These are phyloP conservation scores for Epizoanthus stellaris DNA, from an alignment of 92 coral and sea anemone species.

Conservation along the genomic window DNA sequence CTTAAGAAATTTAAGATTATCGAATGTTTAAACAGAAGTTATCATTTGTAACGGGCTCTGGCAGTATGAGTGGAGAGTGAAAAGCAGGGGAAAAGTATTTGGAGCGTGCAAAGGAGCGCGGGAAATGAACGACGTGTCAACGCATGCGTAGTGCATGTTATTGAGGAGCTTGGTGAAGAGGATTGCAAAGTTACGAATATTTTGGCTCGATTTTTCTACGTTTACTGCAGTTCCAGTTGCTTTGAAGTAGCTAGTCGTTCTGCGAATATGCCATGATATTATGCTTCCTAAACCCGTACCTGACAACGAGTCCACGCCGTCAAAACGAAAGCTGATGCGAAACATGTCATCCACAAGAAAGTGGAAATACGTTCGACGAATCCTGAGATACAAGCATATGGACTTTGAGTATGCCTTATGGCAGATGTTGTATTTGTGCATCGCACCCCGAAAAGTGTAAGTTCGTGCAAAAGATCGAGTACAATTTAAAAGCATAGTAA, in stretches of 20 bases:
- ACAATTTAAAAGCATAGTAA: too few species aligned
- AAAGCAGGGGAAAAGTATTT: too few species aligned
- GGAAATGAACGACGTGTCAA: constrained; percentile 81
- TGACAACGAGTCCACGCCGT: constrained; percentile 77
- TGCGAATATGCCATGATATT: constrained; percentile 22
- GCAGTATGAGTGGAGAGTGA: too few species aligned
- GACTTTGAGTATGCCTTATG: constrained; percentile 99
- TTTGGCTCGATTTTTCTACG: not conserved
- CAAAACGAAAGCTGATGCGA: constrained; percentile 74
- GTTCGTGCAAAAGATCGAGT: constrained; percentile 27
- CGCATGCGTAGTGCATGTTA: constrained; percentile 76
- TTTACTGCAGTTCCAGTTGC: not conserved
- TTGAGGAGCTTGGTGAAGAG: not conserved
- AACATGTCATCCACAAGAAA: constrained; percentile 81
- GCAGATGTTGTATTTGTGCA: constrained; percentile 97
- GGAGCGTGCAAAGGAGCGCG: too few species aligned
- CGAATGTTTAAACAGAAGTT: too few species aligned
- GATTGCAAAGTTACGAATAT: not conserved
- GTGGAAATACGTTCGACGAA: constrained; percentile 94
- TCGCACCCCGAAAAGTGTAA: constrained; percentile 98
- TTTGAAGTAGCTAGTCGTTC: not conserved
- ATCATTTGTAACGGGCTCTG: too few species aligned
- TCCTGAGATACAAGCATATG: constrained; percentile 95
- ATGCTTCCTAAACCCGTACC: constrained; percentile 63
- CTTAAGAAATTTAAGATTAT: too few species aligned